Conservation (phyloP, 30 jellyfish, hydroid and myxozoan genomes). For the Catostylus mosaicus region DNA sequence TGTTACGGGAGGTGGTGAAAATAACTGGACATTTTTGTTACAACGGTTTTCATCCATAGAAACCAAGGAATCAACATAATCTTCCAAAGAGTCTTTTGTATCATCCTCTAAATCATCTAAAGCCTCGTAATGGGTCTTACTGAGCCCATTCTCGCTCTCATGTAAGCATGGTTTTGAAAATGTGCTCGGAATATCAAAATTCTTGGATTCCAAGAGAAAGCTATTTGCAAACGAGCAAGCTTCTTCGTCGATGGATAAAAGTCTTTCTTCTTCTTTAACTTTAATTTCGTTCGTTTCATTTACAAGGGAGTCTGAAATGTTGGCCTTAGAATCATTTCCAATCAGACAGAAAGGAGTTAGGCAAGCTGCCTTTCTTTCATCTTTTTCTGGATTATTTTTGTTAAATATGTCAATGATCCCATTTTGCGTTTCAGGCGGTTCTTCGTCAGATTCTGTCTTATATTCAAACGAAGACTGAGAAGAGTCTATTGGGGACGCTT, state of each 20-base stretch:
- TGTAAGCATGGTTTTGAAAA: background rate
- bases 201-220: background rate
- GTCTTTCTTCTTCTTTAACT: background rate
- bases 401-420: no score
- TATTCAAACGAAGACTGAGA: background rate
- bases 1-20: background rate
- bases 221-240: background rate
- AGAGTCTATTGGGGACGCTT: background rate
- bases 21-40: background rate
- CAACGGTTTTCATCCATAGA: conserved; percentile 16
- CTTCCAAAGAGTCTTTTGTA: conserved; percentile 25
- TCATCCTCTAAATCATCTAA: conserved; percentile 3
- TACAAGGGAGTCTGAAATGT: background rate
- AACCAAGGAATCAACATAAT: conserved; percentile 38
- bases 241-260: background rate
- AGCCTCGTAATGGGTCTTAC: background rate
- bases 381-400: no score
- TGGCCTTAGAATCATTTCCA: background rate
- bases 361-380: no score
- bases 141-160: background rate
- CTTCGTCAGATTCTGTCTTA: background rate
- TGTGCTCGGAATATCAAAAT: background rate
- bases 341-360: no score
- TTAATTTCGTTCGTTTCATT: background rate
- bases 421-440: background rate